Evolutionary conservation across 2,888 invertebrate genomes (phyloP).

Genomic region (Idaea biselata): DNA sequence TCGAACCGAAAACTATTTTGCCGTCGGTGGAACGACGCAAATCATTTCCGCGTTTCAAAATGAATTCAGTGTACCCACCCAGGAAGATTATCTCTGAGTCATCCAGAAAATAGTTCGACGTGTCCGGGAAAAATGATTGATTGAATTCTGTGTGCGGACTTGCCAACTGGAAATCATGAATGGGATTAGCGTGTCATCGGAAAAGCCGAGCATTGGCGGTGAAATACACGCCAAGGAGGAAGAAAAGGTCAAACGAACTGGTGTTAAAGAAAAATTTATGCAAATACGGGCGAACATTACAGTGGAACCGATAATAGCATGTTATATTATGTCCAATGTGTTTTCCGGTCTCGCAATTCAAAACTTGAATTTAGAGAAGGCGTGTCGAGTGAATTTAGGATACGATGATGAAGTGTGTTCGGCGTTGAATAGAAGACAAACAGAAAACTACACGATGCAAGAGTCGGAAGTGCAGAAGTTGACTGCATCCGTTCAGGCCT

Average conservation of each 20-base stretch:
- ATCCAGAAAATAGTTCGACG: conserved; percentile 28
- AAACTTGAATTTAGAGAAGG: conserved; percentile 92
- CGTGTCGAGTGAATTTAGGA: conserved; percentile 89
- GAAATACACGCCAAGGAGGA: conserved; percentile 53
- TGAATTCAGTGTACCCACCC: conserved; percentile 26
- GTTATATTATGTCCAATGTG: conserved; percentile 85
- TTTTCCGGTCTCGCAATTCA: conserved; percentile 89
- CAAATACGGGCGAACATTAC: conserved; percentile 82
- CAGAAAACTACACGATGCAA: conserved; percentile 84
- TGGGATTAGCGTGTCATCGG: conserved; percentile 59
- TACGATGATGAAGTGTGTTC: conserved; percentile 87
- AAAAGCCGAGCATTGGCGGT: conserved; percentile 53
- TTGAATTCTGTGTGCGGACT: conserved; percentile 39
- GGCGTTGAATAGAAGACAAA: conserved; percentile 86
- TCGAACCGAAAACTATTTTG: conserved; percentile 25
- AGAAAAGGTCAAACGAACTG: conserved; percentile 48
- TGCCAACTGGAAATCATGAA: conserved; percentile 59
- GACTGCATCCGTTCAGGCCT: conserved; percentile 79
- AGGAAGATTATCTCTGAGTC: conserved; percentile 19
- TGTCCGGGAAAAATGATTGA: conserved; percentile 47
- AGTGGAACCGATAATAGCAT: conserved; percentile 85
- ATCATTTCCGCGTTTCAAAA: conserved; percentile 28
- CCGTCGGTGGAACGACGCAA: conserved; percentile 32
- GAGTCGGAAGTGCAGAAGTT: conserved; percentile 83
- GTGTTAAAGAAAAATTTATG: conserved; percentile 66